Evolutionary conservation across 1,140 invertebrate genomes (phyloP).

Genomic region (Agrilus planipennis): DNA sequence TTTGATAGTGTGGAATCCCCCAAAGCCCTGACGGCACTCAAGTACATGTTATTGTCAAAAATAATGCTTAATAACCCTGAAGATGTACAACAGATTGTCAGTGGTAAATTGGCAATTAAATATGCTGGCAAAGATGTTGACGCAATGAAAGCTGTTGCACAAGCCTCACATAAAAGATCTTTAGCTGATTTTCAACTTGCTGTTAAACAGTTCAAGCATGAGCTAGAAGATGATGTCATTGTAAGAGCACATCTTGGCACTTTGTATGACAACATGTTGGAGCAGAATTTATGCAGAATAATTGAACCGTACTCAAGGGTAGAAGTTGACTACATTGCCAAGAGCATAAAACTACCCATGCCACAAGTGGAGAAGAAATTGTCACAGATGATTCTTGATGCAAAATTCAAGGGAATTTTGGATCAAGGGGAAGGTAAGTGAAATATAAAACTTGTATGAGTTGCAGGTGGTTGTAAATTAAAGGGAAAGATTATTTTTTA

Average conservation of each 20-base stretch:
- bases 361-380: slow-evolving; percentile 95
- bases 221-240: slow-evolving; percentile 93
- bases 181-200: slow-evolving; percentile 90
- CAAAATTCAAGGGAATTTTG: slow-evolving; percentile 91
- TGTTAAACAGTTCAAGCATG: slow-evolving; percentile 72
- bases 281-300: slow-evolving; percentile 96
- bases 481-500: not conserved
- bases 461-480: not conserved
- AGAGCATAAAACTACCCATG: slow-evolving; percentile 78
- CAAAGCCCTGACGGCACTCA: slow-evolving; percentile 86
- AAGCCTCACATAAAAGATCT: slow-evolving; percentile 91
- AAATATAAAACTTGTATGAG: not conserved
- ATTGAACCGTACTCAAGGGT: slow-evolving; percentile 98
- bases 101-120: slow-evolving; percentile 93
- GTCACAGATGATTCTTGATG: slow-evolving; percentile 99
- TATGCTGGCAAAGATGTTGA: slow-evolving; percentile 93
- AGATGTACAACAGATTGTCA: slow-evolving; percentile 91
- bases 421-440: slow-evolving; percentile 85
- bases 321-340: slow-evolving; percentile 71
- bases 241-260: slow-evolving; percentile 92
- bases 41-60: slow-evolving; percentile 99
- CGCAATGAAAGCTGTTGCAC: slow-evolving; percentile 94
- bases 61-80: slow-evolving; percentile 95
- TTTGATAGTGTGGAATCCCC: slow-evolving; percentile 91
- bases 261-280: slow-evolving; percentile 96